Conservation (phyloP, 2,888 invertebrate genomes). For the Branchellion lobata region DNA sequence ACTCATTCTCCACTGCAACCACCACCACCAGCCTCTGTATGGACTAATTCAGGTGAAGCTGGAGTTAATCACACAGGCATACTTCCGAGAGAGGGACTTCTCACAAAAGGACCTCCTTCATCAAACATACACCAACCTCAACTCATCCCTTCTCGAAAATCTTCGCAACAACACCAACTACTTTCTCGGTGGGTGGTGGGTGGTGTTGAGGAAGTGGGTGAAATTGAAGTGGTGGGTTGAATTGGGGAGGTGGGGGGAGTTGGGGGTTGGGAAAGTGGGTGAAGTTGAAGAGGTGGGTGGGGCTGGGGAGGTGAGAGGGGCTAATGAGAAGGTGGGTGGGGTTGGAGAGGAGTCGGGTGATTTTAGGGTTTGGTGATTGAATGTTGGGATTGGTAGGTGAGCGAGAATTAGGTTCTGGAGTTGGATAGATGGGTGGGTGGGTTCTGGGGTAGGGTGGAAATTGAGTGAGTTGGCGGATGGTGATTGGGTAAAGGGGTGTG, state of each 20-base stretch:
- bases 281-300: too few relatives aligned
- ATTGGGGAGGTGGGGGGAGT: too few relatives aligned
- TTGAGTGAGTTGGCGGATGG: too few relatives aligned
- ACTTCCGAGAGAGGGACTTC: conserved; percentile 78
- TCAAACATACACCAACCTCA: conserved; percentile 87
- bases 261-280: too few relatives aligned
- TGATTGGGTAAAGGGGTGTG: background rate
- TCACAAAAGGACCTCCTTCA: conserved; percentile 69
- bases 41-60: conserved; percentile 81
- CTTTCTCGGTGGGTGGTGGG: conserved; percentile 68
- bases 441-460: too few relatives aligned
- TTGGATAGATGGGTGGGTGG: too few relatives aligned
- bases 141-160: conserved; percentile 73
- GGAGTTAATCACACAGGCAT: conserved; percentile 91
- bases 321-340: too few relatives aligned
- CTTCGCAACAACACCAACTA: conserved; percentile 65
- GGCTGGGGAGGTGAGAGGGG: too few relatives aligned
- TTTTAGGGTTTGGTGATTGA: too few relatives aligned
- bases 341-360: too few relatives aligned
- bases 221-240: background rate
- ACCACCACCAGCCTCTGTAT: conserved; percentile 73
- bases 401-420: too few relatives aligned
- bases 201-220: background rate
- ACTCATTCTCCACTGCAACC: conserved; percentile 7
- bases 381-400: too few relatives aligned